Evolutionary conservation across 2,113 vertebrate species (phyloP).

Genomic region (Saccopteryx bilineata): DNA sequence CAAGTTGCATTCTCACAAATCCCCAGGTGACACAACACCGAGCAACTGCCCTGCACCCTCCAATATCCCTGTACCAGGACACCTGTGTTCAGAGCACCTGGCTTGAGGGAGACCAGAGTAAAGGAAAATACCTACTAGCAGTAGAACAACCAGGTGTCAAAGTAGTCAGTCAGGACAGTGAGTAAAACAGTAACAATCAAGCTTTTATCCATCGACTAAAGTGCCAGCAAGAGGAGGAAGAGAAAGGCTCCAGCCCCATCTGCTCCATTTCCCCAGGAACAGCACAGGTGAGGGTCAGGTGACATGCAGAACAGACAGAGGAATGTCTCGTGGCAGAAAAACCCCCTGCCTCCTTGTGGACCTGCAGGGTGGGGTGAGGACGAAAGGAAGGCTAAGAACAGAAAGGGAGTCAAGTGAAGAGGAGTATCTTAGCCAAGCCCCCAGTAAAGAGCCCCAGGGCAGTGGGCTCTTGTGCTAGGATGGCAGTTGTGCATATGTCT

Average conservation of each 20-base stretch:
- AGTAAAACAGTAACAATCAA: not conserved
- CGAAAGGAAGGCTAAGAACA: not conserved
- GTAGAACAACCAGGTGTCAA: not conserved
- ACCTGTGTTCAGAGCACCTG: not conserved
- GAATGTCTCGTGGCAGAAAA: too few relatives aligned
- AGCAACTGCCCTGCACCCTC: too few relatives aligned
- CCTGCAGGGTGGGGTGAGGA: not conserved
- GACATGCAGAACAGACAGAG: not conserved
- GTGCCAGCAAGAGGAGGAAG: not conserved
- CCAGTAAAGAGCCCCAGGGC: not conserved
- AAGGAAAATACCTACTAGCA: not conserved
- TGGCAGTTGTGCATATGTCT: too few relatives aligned
- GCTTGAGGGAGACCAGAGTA: not conserved
- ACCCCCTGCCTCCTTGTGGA: not conserved
- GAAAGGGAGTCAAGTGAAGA: not conserved
- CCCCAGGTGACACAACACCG: too few relatives aligned
- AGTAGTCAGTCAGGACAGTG: not conserved
- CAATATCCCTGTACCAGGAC: not conserved
- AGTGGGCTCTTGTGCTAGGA: not conserved
- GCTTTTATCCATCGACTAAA: not conserved
- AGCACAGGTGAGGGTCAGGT: not conserved
- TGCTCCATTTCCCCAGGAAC: not conserved
- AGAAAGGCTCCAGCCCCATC: too few relatives aligned
- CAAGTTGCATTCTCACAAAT: conserved; percentile 39
- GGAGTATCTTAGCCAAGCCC: not conserved